Evolutionary conservation across 2,797 vertebrate species (phyloP), one percentile per base, ranked within the genome.

Genomic region (Erpetoichthys calabaricus): DNA sequence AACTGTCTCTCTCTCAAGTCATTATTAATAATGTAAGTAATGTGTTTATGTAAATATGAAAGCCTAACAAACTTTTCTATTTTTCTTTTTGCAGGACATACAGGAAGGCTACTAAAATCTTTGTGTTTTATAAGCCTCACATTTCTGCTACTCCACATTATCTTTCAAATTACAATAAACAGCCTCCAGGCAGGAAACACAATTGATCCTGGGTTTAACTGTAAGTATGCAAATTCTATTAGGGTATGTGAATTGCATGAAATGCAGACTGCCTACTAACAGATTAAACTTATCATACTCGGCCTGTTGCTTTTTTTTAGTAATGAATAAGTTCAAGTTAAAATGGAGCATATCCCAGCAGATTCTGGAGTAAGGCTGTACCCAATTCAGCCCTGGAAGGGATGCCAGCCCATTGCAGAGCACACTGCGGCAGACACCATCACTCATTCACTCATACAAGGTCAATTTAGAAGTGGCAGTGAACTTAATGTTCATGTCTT

Each of bases 111-210:
- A 77, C 79, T 99, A 73, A 92, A 89, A 82, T 96, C 92, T 61
- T 84, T 99, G 63, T 97, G 92, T 82, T 87, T 96, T 81, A 86
- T 79, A 79, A 97, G 94, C 81, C 67, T 94, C 59, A 91, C 87
- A 71, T 98, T 99, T 80, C 83, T 99, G 80, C 73, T 97, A 68
- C 79, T 98, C 60, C 93, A 99, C 78, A 87, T 97, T 80, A 85
- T 97, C 81, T 98, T 94, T 79, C 94, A 99, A 81, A 97, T 97
- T 77, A 94, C 89, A 5, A 64, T 98, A 83, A 86, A 87, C 76
- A 97, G 91, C 74, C 87, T 99, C 44, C 81, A 91, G 78, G 89
- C 91, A 61, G 68, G 79, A 70, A 80, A 76, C 47, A 76, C 67
- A 61, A 89, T 95, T 58, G 42, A 68, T 45, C 71, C 86, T 51